Percentiles rank a stretch among this genome's conserved stretches.
These are phyloP conservation scores for Epinephelus fuscoguttatus DNA, from an alignment of 2,113 vertebrate genomes.

Conservation along the genomic window DNA sequence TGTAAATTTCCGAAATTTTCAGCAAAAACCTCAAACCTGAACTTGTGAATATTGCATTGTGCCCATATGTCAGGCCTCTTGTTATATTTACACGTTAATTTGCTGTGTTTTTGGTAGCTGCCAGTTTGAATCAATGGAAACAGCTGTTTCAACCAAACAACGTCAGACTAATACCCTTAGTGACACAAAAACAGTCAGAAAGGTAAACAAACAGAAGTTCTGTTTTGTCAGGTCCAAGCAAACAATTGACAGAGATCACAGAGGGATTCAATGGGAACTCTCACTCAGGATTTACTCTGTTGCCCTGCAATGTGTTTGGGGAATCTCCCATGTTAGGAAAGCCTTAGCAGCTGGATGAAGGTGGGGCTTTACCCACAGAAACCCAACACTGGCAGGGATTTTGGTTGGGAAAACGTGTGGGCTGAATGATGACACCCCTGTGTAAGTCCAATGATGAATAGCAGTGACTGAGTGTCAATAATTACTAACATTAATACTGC, in stretches of 20 bases:
- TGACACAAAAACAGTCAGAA: constrained; percentile 32
- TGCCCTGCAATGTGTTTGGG: constrained; percentile 30
- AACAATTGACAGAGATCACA: constrained; percentile 47
- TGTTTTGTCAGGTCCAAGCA: constrained; percentile 64
- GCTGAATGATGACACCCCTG: constrained; percentile 44
- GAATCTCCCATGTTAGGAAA: constrained; percentile 60
- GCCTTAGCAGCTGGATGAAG: constrained; percentile 68
- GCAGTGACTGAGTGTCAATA: constrained; percentile 27
- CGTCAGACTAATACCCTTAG: constrained; percentile 46
- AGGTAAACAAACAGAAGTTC: constrained; percentile 54
- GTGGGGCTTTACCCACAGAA: constrained; percentile 57
- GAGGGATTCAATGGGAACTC: constrained; percentile 53
- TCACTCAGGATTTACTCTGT: constrained; percentile 53
- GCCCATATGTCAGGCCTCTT: not conserved
- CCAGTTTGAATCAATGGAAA: constrained; percentile 51
- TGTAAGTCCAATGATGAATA: constrained; percentile 55
- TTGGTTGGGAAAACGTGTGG: constrained; percentile 35
- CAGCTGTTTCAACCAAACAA: constrained; percentile 74
- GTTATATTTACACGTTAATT: constrained; percentile 19
- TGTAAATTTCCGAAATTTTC: not conserved
- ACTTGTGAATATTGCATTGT: not conserved
- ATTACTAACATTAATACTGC: constrained; percentile 22
- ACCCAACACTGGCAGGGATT: constrained; percentile 44
- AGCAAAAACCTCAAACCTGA: not conserved
- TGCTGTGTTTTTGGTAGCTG: constrained; percentile 31